Percentiles rank a stretch among this genome's conserved stretches.
These are phyloP conservation scores for Procapra przewalskii DNA, from an alignment of 2,113 vertebrate genomes.

Conservation along the genomic window DNA sequence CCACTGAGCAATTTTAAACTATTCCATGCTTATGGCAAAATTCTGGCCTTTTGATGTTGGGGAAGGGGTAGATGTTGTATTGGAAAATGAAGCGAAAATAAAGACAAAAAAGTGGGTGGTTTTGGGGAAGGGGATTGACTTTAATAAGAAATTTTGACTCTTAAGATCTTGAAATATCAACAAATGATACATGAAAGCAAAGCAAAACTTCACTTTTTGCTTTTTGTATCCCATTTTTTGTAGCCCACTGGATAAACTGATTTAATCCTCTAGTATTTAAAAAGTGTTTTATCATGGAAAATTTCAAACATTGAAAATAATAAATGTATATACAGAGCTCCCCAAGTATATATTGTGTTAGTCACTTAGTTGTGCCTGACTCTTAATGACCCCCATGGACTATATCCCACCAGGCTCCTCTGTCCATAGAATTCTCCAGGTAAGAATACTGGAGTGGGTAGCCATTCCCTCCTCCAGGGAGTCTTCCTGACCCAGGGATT, in stretches of 20 bases:
- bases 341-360: neutral
- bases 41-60: conserved; percentile 61
- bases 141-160: neutral
- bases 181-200: neutral
- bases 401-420: neutral
- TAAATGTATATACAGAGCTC: neutral
- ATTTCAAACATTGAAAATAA: neutral
- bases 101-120: neutral
- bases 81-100: conserved; percentile 37
- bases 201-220: neutral
- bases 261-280: neutral
- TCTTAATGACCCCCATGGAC: neutral
- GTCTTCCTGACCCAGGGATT: neutral
- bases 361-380: rapidly evolving
- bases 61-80: conserved; percentile 12
- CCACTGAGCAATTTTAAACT: conserved; percentile 54
- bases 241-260: neutral
- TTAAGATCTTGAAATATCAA: conserved; percentile 10
- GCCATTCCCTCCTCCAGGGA: neutral
- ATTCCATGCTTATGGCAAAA: conserved; percentile 60
- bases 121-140: neutral
- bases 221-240: neutral
- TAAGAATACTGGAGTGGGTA: neutral
- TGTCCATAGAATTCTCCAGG: neutral
- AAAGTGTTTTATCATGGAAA: neutral